These are phyloP conservation scores for Sakesphorus luctuosus DNA, from an alignment of 2,113 vertebrate genomes.

Conservation along the genomic window DNA sequence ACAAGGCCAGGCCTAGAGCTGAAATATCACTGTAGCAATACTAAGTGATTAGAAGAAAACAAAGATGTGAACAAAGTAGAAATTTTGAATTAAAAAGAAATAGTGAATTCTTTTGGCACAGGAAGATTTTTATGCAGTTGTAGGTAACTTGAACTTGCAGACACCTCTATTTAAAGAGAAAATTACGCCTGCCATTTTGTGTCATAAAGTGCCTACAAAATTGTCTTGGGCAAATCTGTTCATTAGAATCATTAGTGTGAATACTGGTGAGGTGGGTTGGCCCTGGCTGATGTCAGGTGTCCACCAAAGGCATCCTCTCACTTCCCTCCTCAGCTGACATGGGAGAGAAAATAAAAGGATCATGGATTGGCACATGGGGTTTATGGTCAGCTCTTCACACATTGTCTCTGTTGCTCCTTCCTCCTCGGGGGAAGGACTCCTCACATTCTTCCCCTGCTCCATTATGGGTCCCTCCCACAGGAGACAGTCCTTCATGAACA, in stretches of 20 bases:
- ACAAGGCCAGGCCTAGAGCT: not conserved
- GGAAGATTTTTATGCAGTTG: not conserved
- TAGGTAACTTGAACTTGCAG: not conserved
- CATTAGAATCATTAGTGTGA: not conserved
- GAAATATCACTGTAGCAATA: not conserved
- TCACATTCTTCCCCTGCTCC: not conserved
- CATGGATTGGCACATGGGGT: accelerated
- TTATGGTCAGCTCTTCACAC: not conserved
- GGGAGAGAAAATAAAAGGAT: not conserved
- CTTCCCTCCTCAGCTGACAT: not conserved
- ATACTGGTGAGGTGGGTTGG: not conserved
- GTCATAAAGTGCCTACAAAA: not conserved
- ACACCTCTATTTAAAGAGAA: not conserved
- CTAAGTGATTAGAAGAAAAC: not conserved
- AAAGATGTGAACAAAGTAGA: not conserved
- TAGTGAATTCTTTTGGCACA: not conserved
- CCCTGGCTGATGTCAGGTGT: not conserved
- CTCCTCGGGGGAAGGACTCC: not conserved
- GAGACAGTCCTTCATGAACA: too few species aligned
- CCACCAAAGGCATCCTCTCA: not conserved
- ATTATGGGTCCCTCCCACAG: not conserved
- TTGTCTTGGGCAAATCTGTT: not conserved
- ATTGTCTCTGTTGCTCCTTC: not conserved
- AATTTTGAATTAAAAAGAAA: not conserved
- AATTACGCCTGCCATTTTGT: not conserved